Percentiles rank a stretch among this genome's conserved stretches.
These are phyloP conservation scores for Alfaro cultratus DNA, from an alignment of 2,797 vertebrate species.

Conservation along the genomic window DNA sequence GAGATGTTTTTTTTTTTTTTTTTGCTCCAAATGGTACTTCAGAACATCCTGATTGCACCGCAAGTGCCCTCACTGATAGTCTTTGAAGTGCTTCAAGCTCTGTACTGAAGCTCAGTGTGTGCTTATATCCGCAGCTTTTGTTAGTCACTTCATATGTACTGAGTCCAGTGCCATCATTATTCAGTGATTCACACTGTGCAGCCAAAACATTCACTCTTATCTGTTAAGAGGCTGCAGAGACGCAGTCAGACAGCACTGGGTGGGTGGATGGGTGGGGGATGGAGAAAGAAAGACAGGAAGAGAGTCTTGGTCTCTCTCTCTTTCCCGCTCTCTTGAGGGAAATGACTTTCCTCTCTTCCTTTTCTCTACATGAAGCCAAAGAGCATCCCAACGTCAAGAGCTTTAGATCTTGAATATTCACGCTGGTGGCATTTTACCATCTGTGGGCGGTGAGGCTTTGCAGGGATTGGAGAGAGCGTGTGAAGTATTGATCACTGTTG, in stretches of 20 bases:
- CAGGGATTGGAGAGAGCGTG: slow-evolving; percentile 60
- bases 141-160: slow-evolving; percentile 68
- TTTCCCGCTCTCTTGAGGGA: slow-evolving; percentile 47
- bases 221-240: slow-evolving; percentile 71
- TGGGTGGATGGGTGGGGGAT: slow-evolving; percentile 58
- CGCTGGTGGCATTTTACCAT: slow-evolving; percentile 74
- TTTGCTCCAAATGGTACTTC: slow-evolving; percentile 62
- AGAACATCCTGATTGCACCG: slow-evolving; percentile 65
- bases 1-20: slow-evolving; percentile 40
- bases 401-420: slow-evolving; percentile 74
- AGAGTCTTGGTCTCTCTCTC: slow-evolving; percentile 28
- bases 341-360: slow-evolving; percentile 62
- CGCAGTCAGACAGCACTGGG: slow-evolving; percentile 64
- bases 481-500: slow-evolving; percentile 71
- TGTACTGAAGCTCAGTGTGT: slow-evolving; percentile 57
- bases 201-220: slow-evolving; percentile 75
- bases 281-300: slow-evolving; percentile 17
- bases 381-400: slow-evolving; percentile 69
- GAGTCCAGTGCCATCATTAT: slow-evolving; percentile 71
- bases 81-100: slow-evolving; percentile 66
- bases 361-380: slow-evolving; percentile 59
- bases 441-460: slow-evolving; percentile 70
- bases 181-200: slow-evolving; percentile 74
- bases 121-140: slow-evolving; percentile 67
- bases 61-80: slow-evolving; percentile 57